Evolutionary conservation across 2,888 invertebrate genomes (phyloP).

Genomic region (Pollenia labialis): DNA sequence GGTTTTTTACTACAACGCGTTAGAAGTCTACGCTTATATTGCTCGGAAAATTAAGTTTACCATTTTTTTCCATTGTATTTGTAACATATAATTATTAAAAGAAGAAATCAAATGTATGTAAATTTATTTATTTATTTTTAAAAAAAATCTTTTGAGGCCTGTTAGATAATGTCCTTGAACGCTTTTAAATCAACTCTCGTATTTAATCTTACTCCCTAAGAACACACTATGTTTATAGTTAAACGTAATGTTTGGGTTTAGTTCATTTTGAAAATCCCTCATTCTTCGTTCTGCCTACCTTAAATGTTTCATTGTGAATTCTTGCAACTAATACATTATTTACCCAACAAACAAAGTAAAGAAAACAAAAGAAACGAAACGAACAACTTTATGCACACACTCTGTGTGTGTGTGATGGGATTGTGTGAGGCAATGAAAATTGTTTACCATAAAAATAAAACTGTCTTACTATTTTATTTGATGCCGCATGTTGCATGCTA

Average conservation of each 20-base stretch:
- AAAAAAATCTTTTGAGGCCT: too few relatives aligned
- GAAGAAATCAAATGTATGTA: too few relatives aligned
- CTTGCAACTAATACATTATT: conserved; percentile 69
- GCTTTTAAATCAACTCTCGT: not conserved
- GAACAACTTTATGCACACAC: not conserved
- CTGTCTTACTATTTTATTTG: conserved; percentile 70
- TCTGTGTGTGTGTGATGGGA: conserved; percentile 4
- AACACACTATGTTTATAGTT: conserved; percentile 19
- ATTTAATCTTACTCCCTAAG: not conserved
- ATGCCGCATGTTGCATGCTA: conserved; percentile 68
- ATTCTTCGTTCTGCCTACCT: not conserved
- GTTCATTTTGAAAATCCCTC: conserved; percentile 17
- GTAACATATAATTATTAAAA: too few relatives aligned
- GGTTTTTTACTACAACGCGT: too few relatives aligned
- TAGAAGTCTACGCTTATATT: too few relatives aligned
- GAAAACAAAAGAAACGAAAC: conserved; percentile 41
- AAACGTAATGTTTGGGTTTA: conserved; percentile 43
- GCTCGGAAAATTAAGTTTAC: too few relatives aligned
- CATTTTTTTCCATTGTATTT: too few relatives aligned
- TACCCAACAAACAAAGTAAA: conserved; percentile 60
- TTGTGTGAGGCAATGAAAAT: conserved; percentile 64
- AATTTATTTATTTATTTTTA: too few relatives aligned
- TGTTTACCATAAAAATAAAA: conserved; percentile 72
- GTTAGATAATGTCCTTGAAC: not conserved
- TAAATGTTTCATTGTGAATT: conserved; percentile 52